A percentile compares a stretch with the other conserved stretches of the same genome.
Conservation (phyloP, 2,797 vertebrate genomes). For the Micropoecilia bifurca region DNA sequence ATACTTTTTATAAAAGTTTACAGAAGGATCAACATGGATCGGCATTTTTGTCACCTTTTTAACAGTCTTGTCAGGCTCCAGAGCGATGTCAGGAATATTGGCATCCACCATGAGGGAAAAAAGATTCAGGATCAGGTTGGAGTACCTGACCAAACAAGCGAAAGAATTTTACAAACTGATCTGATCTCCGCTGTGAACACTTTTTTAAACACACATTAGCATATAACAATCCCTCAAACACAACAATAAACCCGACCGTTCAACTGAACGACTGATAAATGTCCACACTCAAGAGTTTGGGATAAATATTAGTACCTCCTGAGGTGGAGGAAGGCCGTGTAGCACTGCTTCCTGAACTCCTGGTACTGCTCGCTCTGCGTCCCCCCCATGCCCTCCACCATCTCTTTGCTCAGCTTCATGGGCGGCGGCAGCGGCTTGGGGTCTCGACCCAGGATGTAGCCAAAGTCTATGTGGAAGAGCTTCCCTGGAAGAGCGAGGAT, state of each 20-base stretch:
- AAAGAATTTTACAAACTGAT: neutral
- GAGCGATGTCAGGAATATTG: constrained; percentile 98
- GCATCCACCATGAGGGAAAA: constrained; percentile 99
- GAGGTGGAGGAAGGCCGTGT: constrained; percentile 96
- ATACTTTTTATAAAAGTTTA: neutral
- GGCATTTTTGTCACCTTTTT: constrained; percentile 86
- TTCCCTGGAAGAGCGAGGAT: constrained; percentile 84
- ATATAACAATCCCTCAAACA: neutral
- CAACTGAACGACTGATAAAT: neutral
- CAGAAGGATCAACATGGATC: neutral
- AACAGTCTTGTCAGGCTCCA: constrained; percentile 98
- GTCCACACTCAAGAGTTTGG: neutral
- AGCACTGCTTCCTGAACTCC: constrained; percentile 98
- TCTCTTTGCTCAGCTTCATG: constrained; percentile 99
- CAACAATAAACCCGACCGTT: neutral
- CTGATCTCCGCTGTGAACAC: neutral
- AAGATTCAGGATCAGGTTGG: constrained; percentile 97
- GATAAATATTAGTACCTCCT: constrained; percentile 81
- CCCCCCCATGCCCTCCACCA: constrained; percentile 99
- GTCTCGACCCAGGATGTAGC: constrained; percentile 96
- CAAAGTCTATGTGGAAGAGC: constrained; percentile 98
- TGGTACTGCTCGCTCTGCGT: constrained; percentile 99
- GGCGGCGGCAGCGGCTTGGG: constrained; percentile 97
- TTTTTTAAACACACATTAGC: neutral
- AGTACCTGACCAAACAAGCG: constrained; percentile 85